Evolutionary conservation across 2,888 invertebrate species (phyloP), one percentile per base, ranked within the genome.

Genomic region (Steinernema hermaphroditum): DNA sequence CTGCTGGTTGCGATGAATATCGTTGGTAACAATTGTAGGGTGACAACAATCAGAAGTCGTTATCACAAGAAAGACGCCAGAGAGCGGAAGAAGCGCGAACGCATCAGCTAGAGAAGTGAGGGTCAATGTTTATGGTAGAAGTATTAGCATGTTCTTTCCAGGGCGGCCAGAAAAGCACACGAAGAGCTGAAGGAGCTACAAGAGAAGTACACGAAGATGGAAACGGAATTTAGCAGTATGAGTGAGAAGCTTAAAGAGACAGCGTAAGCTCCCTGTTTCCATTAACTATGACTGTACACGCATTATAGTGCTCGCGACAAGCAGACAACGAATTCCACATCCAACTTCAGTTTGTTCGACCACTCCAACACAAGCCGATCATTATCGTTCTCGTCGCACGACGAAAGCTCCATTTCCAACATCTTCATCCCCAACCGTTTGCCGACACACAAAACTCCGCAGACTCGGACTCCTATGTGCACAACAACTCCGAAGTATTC

Each of bases 21-120:
- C n/a, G 19, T 54, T 54, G n/a, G n/a, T 54, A 24, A 54, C 24
- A 54, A 22, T 54, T n/a, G n/a, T n/a, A n/a, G n/a, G 24, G 54
- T 6, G 54, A 54, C 22, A 54, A 54, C 24, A 54, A 54, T 2
- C 19, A 54, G 22, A 54, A 54, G 27, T 54, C 54, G 16, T 4
- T 27, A 22, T 54, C 54, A 2, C 54, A 54, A 27, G 54, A 54
- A 22, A 54, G 27, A 14, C 16, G 54, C 22, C 24, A 54, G 27
- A 22, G 14, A 22, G 22, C 54, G 19, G 54, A 54, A 27, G 27
- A 54, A 54, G 54, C 22, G 14, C 54, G 54, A 19, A 27, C 27
- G 4, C 2, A 4, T 6, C 19, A 54, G 22, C 22, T 54, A 2
- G 54, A 54, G 24, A 54, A 24, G 54, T 54, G 27, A 27, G 22